Evolutionary conservation across 2,797 vertebrate species (phyloP), one percentile per base, ranked within the genome.

Genomic region (Phrynocephalus guinanensis): DNA sequence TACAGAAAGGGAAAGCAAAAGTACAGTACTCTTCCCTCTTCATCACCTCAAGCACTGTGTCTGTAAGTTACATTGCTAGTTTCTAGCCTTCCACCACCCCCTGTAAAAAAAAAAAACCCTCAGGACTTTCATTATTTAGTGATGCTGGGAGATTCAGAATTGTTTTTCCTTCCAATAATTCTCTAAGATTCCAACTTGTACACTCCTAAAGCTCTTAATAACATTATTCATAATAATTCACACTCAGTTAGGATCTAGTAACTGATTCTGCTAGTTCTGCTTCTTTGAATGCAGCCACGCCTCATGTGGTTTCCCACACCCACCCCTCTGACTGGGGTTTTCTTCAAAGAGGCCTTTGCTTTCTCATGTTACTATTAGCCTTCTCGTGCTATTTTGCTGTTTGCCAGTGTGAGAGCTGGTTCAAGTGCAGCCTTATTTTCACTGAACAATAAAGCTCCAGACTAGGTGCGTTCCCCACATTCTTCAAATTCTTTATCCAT

Each of bases 391-490:
- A 9, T n/a, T 89, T 88, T 81, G 10, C 75, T 82, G 30, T 67
- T 0, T 28, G 11, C 56, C 78, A 48, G 33, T 70, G 22, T 78
- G 89, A n/a, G 75, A 75, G 0, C 73, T 86, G 10, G 72, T 66
- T 94, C 38, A 87, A 85, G 1, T 86, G 56, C 28, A 44, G 28
- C 18, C 28, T 16, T 72, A 82, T 52, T 90, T 83, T 77, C 79
- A 72, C 22, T 20, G 28, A 72, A 87, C 84, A 90, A 76, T 80
- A 86, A 89, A 87, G 86, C 85, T 86, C 83, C 44, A 76, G n/a
- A 28, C 70, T 60, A 86, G 63, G 56, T 73, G 80, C 33, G 92
- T 92, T 93, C 78, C 83, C 81, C 72, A 73, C 82, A 89, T 84
- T 88, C 82, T 91, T 73, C 52, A 90, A 79, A 90, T 84, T 89